Conservation (phyloP, 2,797 vertebrate genomes). For the Coracias cyanogaster region DNA sequence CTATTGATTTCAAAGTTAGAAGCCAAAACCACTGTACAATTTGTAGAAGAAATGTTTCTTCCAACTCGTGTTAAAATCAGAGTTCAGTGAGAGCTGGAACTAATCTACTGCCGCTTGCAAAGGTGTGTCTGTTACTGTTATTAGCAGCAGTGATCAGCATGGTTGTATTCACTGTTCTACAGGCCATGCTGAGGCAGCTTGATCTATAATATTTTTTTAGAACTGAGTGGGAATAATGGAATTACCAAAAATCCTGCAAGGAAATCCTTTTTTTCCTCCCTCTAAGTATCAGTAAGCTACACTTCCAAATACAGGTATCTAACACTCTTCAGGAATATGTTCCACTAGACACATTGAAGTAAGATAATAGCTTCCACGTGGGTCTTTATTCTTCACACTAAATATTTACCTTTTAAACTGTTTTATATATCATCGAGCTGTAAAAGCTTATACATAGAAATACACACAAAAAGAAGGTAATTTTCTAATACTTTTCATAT, state of each 20-base stretch:
- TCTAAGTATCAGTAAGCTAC: neutral
- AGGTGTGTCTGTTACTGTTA: neutral
- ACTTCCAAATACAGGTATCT: neutral
- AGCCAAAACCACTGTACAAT: neutral
- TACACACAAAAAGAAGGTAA: neutral
- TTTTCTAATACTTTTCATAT: neutral
- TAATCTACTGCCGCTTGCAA: neutral
- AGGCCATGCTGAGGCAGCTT: neutral
- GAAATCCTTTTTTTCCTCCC: neutral
- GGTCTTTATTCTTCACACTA: neutral
- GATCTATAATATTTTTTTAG: neutral
- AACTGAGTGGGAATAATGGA: neutral
- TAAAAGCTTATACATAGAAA: neutral
- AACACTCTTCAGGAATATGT: neutral
- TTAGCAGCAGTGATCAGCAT: neutral
- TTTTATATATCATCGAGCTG: neutral
- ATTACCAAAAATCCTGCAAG: neutral
- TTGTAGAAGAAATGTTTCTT: neutral
- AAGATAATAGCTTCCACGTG: neutral
- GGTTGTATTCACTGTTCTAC: neutral
- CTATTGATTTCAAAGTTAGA: constrained; percentile 42
- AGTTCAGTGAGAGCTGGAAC: neutral
- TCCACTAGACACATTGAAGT: neutral
- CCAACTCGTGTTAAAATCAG: accelerated
- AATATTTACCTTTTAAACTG: neutral